phyloP scores from a whole-genome alignment of 2,888 invertebrate species.

The Idaea dimidiata region DNA sequence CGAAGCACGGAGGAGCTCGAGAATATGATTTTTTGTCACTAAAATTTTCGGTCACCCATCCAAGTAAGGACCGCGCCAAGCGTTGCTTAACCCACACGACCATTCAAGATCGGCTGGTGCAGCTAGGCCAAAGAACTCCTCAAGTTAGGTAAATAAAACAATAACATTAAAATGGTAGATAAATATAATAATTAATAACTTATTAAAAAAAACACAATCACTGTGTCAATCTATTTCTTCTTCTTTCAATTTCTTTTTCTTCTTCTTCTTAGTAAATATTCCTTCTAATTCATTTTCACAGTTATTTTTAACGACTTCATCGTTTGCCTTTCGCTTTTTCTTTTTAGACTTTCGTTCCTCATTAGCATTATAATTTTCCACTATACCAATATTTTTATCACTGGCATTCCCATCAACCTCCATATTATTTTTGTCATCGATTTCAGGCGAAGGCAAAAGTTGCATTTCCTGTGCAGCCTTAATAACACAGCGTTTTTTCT shows the following conservation, averaged over 20 bases:
- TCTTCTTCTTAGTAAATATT: neutral
- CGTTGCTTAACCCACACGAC: no score
- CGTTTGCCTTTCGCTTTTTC: slow-evolving; percentile 14
- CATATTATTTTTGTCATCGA: slow-evolving; percentile 21
- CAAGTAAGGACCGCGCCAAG: no score
- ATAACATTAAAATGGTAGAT: neutral
- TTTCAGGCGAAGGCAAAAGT: slow-evolving; percentile 12
- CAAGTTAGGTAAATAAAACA: neutral
- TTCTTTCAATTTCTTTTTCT: neutral
- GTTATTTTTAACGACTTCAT: slow-evolving; percentile 11
- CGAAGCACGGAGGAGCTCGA: no score
- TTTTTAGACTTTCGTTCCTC: slow-evolving; percentile 25
- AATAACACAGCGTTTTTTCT: slow-evolving; percentile 42
- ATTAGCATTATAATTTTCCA: slow-evolving; percentile 18
- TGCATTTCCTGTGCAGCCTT: slow-evolving; percentile 8
- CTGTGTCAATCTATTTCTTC: neutral
- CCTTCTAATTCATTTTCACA: slow-evolving; percentile 5
- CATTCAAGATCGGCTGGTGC: no score
- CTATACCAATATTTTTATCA: slow-evolving; percentile 25
- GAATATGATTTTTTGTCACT: no score
- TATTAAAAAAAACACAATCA: neutral
- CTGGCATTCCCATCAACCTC: slow-evolving; percentile 26
- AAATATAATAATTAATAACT: neutral
- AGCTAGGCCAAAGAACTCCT: no score
- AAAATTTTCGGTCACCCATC: no score